Evolutionary conservation across 2,888 invertebrate genomes (phyloP).

Genomic region (Biston stratarius): DNA sequence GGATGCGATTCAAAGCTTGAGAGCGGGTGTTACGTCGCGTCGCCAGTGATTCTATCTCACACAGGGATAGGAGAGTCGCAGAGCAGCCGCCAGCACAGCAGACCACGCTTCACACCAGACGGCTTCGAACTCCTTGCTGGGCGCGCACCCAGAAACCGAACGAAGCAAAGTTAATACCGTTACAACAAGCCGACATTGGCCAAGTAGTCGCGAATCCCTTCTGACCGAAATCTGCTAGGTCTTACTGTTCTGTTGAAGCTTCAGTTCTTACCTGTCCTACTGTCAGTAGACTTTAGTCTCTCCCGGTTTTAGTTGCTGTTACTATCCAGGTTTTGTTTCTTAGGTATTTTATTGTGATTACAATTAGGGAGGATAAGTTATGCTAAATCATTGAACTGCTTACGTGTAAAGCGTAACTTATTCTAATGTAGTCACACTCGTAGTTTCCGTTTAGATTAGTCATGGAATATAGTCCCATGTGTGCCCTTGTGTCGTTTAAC

Average conservation of each 20-base stretch:
- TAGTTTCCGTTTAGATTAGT: slow-evolving; percentile 67
- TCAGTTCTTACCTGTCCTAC: slow-evolving; percentile 67
- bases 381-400: slow-evolving; percentile 43
- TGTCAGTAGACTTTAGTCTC: slow-evolving; percentile 71
- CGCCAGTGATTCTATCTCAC: slow-evolving; percentile 83
- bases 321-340: slow-evolving; percentile 45
- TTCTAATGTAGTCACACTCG: slow-evolving; percentile 62
- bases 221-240: slow-evolving; percentile 84
- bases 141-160: slow-evolving; percentile 90
- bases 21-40: slow-evolving; percentile 64
- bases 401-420: slow-evolving; percentile 55
- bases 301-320: slow-evolving; percentile 60
- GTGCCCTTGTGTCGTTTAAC: slow-evolving; percentile 55
- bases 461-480: slow-evolving; percentile 61
- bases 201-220: slow-evolving; percentile 85
- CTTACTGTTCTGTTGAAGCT: slow-evolving; percentile 83
- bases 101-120: slow-evolving; percentile 89
- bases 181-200: slow-evolving; percentile 81
- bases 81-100: slow-evolving; percentile 79
- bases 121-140: slow-evolving; percentile 93
- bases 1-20: slow-evolving; percentile 56
- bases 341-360: slow-evolving; percentile 32
- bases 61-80: slow-evolving; percentile 84
- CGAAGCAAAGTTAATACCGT: slow-evolving; percentile 88
- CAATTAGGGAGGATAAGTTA: slow-evolving; percentile 57